Evolutionary conservation across 2,797 vertebrate genomes (phyloP), one percentile per base, ranked within the genome.

Genomic region (Strix occidentalis): DNA sequence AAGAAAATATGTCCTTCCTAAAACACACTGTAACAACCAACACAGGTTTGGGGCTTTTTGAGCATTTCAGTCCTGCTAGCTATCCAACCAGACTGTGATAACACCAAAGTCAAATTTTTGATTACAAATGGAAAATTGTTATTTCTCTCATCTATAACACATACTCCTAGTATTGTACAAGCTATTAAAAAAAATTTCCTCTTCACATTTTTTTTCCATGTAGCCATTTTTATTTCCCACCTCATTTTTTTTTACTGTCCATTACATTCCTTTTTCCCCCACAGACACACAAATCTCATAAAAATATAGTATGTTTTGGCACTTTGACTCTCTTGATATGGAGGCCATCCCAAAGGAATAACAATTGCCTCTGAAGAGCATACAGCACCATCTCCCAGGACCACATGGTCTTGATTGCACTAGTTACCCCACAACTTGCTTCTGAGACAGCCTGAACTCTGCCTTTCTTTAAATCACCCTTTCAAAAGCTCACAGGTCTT

Each of bases 371-470:
- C n/a, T 41, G 14, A 69, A 37, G 61, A 51, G 17, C 6, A 0
- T 10, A 43, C 33, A 65, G 19, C 17, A 24, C 24, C 3, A 0
- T 54, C n/a, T 61, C 29, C 16, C 46, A 83, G 28, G 31, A 26
- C 41, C 3, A 4, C 61, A 51, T 0, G 0, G 13, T 26, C 48
- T 60, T 6, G 0, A 9, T 21, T 28, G 17, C 13, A 28, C 9
- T 39, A 35, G 25, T 50, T 48, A 84, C 39, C 15, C 53, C 1
- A 0, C 16, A 65, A 23, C 17, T 21, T 78, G 13, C 26, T 79
- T 37, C 29, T 31, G n/a, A 29, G 45, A 39, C 6, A 71, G 53
- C 24, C n/a, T 58, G 28, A 6, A 29, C 20, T 46, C 56, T 48
- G 24, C 31, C 17, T 41, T 75, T 45, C 60, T 69, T 72, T 48